A percentile compares a stretch with the other conserved stretches of the same genome.
Conservation (phyloP, 2,113 vertebrate species). For the Uropsilus gracilis region DNA sequence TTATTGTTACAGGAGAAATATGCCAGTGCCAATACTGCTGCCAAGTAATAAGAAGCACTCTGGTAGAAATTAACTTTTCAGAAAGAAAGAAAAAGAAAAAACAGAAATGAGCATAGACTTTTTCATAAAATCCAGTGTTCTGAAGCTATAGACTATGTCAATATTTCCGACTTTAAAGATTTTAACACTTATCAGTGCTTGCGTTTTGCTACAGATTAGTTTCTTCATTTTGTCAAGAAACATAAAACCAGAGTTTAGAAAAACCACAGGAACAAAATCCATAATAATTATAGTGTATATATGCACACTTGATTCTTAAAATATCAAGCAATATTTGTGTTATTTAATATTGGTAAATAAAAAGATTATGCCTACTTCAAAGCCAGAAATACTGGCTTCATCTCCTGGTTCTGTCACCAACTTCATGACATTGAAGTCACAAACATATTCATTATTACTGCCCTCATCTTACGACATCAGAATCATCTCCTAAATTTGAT, state of each 20-base stretch:
- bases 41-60: neutral
- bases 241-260: neutral
- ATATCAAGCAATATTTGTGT: neutral
- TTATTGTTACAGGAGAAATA: neutral
- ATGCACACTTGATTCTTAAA: neutral
- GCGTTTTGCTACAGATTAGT: neutral
- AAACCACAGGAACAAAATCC: neutral
- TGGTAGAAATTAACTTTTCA: conserved; percentile 12
- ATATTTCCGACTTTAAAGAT: neutral
- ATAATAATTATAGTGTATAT: conserved; percentile 24
- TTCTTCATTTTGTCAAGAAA: neutral
- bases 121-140: neutral
- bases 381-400: neutral
- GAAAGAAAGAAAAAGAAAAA: conserved; percentile 5
- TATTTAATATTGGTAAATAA: neutral
- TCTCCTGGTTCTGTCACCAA: neutral
- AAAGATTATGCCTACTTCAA: neutral
- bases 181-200: neutral
- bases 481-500: neutral
- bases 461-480: neutral
- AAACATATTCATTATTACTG: neutral
- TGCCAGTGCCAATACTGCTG: neutral
- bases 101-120: neutral
- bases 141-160: neutral
- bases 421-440: neutral